phyloP scores from a whole-genome alignment of 2,797 vertebrate species.

The Nasua narica region DNA sequence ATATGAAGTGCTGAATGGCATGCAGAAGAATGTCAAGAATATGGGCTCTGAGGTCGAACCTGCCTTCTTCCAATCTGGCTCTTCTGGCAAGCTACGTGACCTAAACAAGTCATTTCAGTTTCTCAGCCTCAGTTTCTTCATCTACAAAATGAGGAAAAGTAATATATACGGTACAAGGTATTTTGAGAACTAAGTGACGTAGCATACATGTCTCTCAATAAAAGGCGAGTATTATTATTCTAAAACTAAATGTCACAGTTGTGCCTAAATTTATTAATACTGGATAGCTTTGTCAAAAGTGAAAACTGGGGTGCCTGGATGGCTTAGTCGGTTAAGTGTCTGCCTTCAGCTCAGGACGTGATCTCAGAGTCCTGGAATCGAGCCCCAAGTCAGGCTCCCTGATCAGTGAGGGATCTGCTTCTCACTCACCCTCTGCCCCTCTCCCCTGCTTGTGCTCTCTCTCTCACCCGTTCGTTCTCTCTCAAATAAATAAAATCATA shows the following conservation, averaged over 20 bases:
- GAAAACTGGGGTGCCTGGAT: not conserved
- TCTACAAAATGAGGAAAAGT: slow-evolving; percentile 18
- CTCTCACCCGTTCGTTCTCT: too few relatives aligned
- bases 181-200: slow-evolving; percentile 36
- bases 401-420: too few relatives aligned
- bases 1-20: not conserved
- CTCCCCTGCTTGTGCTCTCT: too few relatives aligned
- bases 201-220: slow-evolving; percentile 17
- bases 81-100: not conserved
- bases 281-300: slow-evolving; percentile 9
- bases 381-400: not conserved
- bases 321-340: not conserved
- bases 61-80: not conserved
- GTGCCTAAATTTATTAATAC: slow-evolving; percentile 20
- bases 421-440: too few relatives aligned
- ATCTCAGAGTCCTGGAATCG: too few relatives aligned
- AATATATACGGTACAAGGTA: not conserved
- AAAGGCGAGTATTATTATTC: not conserved
- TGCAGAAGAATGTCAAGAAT: not conserved
- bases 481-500: too few relatives aligned
- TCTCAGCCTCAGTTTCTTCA: not conserved
- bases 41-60: not conserved
- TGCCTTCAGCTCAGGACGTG: not conserved
- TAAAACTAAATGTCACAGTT: slow-evolving; percentile 3
- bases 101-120: slow-evolving; percentile 16